Base-by-base conservation (phyloP, 2,888 invertebrate species). In the Polyommatus icarus region DNA sequence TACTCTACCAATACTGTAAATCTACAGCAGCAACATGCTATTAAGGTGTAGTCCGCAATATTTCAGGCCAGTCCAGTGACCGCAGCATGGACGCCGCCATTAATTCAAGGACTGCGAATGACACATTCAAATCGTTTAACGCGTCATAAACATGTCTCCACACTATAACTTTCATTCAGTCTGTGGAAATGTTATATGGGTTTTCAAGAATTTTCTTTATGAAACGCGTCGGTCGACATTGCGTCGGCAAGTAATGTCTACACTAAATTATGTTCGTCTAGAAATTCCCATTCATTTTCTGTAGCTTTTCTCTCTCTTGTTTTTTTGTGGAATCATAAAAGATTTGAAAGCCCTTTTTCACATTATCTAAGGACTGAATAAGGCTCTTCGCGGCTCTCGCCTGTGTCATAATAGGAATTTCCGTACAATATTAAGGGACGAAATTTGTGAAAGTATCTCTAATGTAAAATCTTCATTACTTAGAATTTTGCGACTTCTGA, bases 111-210 rank as follows among this genome's bases (percentile, higher is more conserved):
- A 72, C 72, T 72, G 72, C 40, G 72, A 40, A 72, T 72, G 72
- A 72, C 72, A 72, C 40, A 72, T 72, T 72, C 72, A 72, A 72
- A 72, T 72, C 72, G 72, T 40, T 72, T 72, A n/a, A 72, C 40
- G 72, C 72, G 72, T 72, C 72, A 72, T 72, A 72, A n/a, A 72
- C 72, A 72, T 40, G 24, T 72, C 72, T 40, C 40, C 36, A 72
- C 40, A 40, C 40, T 40, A 32, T 36, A 71, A 71, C 40, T 40
- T 71, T 72, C 72, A 40, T 72, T 72, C 72, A 10, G 72, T 20
- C 72, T 36, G 8, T 72, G n/a, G 71, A 72, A 8, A n/a, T 72
- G 67, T 32, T 24, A 24, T 29, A 67, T 67, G 61, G 61, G 4
- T 67, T 67, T 67, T 32, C 67, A 18, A 29, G 29, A 29, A 67